Evolutionary conservation across 2,797 vertebrate species (phyloP), one percentile per base, ranked within the genome.

Genomic region (Chlorospingus semifuscus): DNA sequence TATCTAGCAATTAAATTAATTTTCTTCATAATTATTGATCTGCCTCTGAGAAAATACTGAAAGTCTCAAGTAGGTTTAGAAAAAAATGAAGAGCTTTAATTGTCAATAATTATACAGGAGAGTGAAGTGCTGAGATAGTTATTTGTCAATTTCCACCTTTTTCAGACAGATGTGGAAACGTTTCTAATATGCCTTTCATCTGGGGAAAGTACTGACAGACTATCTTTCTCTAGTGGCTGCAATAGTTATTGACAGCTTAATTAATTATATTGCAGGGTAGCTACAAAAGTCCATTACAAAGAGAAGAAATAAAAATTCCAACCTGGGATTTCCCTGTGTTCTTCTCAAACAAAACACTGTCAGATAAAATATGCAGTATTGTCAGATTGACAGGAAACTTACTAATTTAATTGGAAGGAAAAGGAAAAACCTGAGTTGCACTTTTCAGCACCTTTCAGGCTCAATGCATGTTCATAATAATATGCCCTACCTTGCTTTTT

Each of bases 281-380:
- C 15, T 93, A 79, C 29, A 60, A 66, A 37, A 79, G 32, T 69
- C 77, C 32, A 84, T 93, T 86, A 91, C 0, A 6, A 92, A 86
- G 37, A 90, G 44, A 90, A 76, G 37, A 88, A 90, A 89, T 74
- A 39, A 94, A 89, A 96, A 95, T 94, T 93, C 77, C 41, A 69
- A 8, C n/a, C 41, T 79, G 47, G 36, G 70, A 88, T 88, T 88
- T 89, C 83, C 56, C 59, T 69, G 41, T 81, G 85, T 36, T 83
- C 89, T 90, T 90, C 70, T 92, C 77, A 87, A 86, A 88, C 1
- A 66, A 87, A 93, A 26, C 12, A n/a, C 29, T 89, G 66, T 87
- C 77, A 53, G 59, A 82, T 84, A 61, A 90, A 93, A 82, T 89
- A 87, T 64, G 4, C 32, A 4, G 5, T 61, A 15, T 56, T 82